Conservation (phyloP, 2,113 vertebrate species). For the Diphyllodes magnificus region DNA sequence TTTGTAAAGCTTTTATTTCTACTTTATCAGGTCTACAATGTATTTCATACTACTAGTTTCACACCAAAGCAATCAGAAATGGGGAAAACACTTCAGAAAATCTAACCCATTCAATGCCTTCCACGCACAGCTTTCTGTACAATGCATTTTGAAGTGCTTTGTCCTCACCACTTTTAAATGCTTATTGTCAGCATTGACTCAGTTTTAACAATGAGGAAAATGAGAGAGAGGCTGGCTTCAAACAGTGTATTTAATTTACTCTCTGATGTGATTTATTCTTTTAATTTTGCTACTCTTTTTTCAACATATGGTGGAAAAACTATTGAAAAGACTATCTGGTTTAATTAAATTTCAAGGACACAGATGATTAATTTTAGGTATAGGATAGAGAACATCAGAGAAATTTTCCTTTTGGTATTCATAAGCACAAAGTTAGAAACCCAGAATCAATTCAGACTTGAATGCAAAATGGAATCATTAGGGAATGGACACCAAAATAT, state of each 20-base stretch:
- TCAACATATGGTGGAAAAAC: constrained; percentile 21
- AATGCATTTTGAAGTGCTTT: not conserved
- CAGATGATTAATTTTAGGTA: constrained; percentile 6
- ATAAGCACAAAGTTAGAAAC: not conserved
- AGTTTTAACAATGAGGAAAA: constrained; percentile 11
- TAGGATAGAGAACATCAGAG: constrained; percentile 22
- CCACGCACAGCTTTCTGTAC: not conserved
- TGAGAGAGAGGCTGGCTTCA: not conserved
- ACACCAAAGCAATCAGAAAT: not conserved
- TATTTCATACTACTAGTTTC: not conserved
- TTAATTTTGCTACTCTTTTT: constrained; percentile 53
- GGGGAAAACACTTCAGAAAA: not conserved
- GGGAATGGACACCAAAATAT: not conserved
- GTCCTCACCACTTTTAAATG: not conserved
- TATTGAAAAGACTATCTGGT: constrained; percentile 40
- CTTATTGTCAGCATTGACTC: not conserved
- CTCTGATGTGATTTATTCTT: constrained; percentile 46
- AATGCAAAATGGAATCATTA: not conserved
- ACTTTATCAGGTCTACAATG: not conserved
- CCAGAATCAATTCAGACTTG: not conserved
- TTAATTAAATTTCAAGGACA: constrained; percentile 58
- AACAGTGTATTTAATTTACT: constrained; percentile 7
- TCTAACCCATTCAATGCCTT: not conserved
- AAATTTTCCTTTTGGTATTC: constrained; percentile 15
- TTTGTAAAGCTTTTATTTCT: not conserved